Percentiles rank a stretch among this genome's conserved stretches.
Evolutionary conservation across 2,888 invertebrate genomes (phyloP).

Genomic region (Drosophila mercatorum): DNA sequence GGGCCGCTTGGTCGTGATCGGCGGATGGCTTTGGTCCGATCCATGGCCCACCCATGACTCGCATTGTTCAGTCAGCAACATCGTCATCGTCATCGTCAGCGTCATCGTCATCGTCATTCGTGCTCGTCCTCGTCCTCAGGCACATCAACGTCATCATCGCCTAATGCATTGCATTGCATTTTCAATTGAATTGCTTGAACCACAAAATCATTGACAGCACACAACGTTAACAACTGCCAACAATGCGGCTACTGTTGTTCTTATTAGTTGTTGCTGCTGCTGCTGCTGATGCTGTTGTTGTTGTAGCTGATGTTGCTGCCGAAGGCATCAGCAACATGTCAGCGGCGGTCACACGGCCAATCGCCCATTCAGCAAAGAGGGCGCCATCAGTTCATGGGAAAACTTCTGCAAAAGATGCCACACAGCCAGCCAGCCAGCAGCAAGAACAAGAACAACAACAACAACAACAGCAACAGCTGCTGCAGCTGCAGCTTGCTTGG

Average conservation of each 20-base stretch:
- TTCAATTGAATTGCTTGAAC: constrained; percentile 75
- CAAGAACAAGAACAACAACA: constrained; percentile 36
- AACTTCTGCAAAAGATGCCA: constrained; percentile 73
- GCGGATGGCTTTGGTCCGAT: constrained; percentile 49
- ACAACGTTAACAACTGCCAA: constrained; percentile 61
- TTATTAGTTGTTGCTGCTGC: constrained; percentile 33
- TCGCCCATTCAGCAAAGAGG: constrained; percentile 59
- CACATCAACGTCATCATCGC: constrained; percentile 40
- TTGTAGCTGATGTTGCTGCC: constrained; percentile 23
- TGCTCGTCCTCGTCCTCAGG: constrained; percentile 13
- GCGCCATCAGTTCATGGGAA: constrained; percentile 78
- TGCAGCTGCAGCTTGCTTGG: constrained; percentile 66
- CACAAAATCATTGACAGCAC: constrained; percentile 76
- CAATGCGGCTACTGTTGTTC: constrained; percentile 47
- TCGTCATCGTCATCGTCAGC: not conserved
- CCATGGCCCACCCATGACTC: constrained; percentile 62
- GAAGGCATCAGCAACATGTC: constrained; percentile 69
- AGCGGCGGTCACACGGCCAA: constrained; percentile 71
- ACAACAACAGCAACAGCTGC: constrained; percentile 35
- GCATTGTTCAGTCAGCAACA: constrained; percentile 56
- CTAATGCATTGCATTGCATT: constrained; percentile 64
- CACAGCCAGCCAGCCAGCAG: constrained; percentile 47
- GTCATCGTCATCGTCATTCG: constrained; percentile 15
- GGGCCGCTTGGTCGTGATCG: constrained; percentile 70
- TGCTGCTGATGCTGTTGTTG: constrained; percentile 28